Percentiles rank a stretch among this genome's conserved stretches.
Evolutionary conservation across 2,797 vertebrate species (phyloP).

Genomic region (Gouania willdenowi): DNA sequence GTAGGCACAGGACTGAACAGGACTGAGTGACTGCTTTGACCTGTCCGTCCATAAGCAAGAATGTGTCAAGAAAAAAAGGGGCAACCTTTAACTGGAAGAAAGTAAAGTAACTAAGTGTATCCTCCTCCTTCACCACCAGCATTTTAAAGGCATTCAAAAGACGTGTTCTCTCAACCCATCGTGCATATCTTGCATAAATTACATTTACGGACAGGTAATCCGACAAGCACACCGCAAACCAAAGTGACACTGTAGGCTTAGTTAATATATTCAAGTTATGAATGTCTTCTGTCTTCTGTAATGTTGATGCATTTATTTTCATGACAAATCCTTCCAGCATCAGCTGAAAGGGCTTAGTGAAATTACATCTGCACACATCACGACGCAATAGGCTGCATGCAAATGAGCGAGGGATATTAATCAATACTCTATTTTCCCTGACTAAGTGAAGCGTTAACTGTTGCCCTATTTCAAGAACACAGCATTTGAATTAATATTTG

Average conservation of each 20-base stretch:
- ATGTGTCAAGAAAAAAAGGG: constrained; percentile 21
- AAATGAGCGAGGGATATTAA: constrained; percentile 57
- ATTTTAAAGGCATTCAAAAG: constrained; percentile 32
- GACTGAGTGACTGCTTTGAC: constrained; percentile 50
- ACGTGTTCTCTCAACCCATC: constrained; percentile 35
- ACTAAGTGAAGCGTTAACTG: constrained; percentile 60
- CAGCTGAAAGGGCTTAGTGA: constrained; percentile 41
- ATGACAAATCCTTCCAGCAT: constrained; percentile 56
- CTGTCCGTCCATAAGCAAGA: constrained; percentile 44
- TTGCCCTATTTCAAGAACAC: constrained; percentile 56
- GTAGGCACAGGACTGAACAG: constrained; percentile 18
- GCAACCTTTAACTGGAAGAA: constrained; percentile 32
- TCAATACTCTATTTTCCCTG: constrained; percentile 42
- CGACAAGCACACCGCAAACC: constrained; percentile 54
- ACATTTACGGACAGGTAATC: constrained; percentile 47
- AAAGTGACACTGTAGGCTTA: constrained; percentile 48
- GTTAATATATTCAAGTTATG: constrained; percentile 48
- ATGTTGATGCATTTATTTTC: constrained; percentile 58
- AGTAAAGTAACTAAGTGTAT: too few species aligned
- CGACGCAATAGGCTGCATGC: constrained; percentile 41
- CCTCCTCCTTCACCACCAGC: not conserved
- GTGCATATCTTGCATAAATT: constrained; percentile 33
- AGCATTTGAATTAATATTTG: constrained; percentile 67
- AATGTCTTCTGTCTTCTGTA: constrained; percentile 50
- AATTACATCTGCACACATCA: constrained; percentile 51